A percentile compares a stretch with the other conserved stretches of the same genome.
phyloP scores from a whole-genome alignment of 2,113 vertebrate genomes.

The Sapayoa aenigma region DNA sequence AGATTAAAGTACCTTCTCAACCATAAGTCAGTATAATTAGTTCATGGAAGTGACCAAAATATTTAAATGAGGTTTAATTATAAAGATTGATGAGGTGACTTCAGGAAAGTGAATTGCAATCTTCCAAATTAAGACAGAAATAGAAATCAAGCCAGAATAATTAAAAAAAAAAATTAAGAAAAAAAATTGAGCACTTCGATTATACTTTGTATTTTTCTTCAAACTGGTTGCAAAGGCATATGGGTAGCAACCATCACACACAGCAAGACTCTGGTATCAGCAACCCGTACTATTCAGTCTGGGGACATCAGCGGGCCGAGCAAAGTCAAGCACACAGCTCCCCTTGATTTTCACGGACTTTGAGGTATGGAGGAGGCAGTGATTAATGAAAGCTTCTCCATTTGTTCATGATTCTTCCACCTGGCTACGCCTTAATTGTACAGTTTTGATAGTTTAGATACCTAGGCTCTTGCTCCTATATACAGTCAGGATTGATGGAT shows the following conservation, averaged over 20 bases:
- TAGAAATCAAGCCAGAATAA: not conserved
- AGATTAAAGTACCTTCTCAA: not conserved
- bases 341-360: not conserved
- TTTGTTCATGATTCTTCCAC: not conserved
- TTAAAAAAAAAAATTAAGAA: not conserved
- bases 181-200: not conserved
- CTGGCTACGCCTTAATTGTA: not conserved
- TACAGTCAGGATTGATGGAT: not conserved
- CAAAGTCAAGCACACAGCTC: not conserved
- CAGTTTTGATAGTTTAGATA: not conserved
- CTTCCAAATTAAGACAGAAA: not conserved
- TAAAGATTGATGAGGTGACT: not conserved
- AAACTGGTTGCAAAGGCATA: not conserved
- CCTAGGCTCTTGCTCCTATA: not conserved
- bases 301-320: not conserved
- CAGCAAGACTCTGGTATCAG: not conserved
- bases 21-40: constrained; percentile 7
- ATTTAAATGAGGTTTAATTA: constrained; percentile 47
- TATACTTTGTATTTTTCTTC: not conserved
- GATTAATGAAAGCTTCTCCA: not conserved
- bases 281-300: not conserved
- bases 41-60: constrained; percentile 30
- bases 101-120: not conserved
- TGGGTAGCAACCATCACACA: not conserved
- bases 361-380: not conserved